Evolutionary conservation across 2,797 vertebrate genomes (phyloP).

Genomic region (Malacoraja senta): DNA sequence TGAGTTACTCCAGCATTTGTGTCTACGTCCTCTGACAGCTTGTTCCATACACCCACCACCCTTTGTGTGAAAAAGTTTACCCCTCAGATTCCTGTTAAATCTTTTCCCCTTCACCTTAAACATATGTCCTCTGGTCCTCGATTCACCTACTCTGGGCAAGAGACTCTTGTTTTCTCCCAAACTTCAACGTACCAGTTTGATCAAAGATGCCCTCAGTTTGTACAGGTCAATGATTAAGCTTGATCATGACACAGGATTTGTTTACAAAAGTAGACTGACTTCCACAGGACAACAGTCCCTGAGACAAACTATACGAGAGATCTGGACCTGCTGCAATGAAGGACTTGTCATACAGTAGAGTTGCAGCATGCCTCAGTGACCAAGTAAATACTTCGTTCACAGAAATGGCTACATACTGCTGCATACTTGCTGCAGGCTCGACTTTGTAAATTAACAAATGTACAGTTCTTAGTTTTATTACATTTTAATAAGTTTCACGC

Average conservation of each 20-base stretch:
- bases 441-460: not conserved
- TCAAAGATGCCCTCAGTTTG: not conserved
- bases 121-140: too few species aligned
- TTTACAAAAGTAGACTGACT: not conserved
- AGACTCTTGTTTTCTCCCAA: not conserved
- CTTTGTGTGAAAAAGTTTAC: too few species aligned
- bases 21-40: too few species aligned
- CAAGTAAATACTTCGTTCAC: too few species aligned
- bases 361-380: too few species aligned
- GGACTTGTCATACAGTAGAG: not conserved
- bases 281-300: not conserved
- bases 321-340: not conserved
- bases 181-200: not conserved
- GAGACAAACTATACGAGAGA: not conserved
- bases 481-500: not conserved
- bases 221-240: not conserved
- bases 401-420: too few species aligned
- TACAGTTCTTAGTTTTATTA: not conserved
- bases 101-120: too few species aligned
- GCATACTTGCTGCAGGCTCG: not conserved
- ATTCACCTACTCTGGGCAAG: too few species aligned
- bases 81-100: too few species aligned
- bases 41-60: too few species aligned
- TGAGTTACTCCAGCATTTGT: too few species aligned
- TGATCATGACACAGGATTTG: not conserved